These are phyloP conservation scores for Pangasius sanitwongsei DNA, from an alignment of 2,797 vertebrate genomes.

Conservation along the genomic window DNA sequence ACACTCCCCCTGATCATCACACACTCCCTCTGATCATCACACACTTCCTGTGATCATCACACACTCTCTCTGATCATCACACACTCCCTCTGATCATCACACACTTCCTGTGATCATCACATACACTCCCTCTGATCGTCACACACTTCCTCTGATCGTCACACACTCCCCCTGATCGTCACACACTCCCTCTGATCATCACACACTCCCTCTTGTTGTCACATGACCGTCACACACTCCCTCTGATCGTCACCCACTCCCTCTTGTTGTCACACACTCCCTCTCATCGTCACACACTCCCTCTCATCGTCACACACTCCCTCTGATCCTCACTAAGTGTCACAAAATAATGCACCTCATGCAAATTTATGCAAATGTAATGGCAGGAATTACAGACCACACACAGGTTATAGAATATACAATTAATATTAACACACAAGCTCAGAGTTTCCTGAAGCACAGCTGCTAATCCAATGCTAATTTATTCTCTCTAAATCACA, in stretches of 20 bases:
- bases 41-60: background rate
- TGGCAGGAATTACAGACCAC: background rate
- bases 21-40: background rate
- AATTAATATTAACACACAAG: background rate
- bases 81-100: background rate
- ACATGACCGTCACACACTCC: background rate
- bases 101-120: too few relatives aligned
- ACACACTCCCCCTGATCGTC: background rate
- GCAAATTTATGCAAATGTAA: background rate
- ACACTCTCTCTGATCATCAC: background rate
- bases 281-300: too few relatives aligned
- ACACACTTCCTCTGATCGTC: too few relatives aligned
- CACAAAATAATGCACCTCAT: background rate
- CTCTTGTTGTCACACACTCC: too few relatives aligned
- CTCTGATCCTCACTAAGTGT: background rate
- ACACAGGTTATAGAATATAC: background rate
- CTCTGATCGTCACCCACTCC: background rate
- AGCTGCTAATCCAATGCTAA: slow-evolving; percentile 22
- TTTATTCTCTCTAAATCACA: slow-evolving; percentile 6
- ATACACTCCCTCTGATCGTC: too few relatives aligned
- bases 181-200: background rate
- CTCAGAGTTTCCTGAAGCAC: background rate
- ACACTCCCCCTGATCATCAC: background rate
- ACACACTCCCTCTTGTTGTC: background rate
- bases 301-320: background rate